Evolutionary conservation across 2,888 invertebrate species (phyloP), one percentile per base, ranked within the genome.

Genomic region (Loripinus fragilis): DNA sequence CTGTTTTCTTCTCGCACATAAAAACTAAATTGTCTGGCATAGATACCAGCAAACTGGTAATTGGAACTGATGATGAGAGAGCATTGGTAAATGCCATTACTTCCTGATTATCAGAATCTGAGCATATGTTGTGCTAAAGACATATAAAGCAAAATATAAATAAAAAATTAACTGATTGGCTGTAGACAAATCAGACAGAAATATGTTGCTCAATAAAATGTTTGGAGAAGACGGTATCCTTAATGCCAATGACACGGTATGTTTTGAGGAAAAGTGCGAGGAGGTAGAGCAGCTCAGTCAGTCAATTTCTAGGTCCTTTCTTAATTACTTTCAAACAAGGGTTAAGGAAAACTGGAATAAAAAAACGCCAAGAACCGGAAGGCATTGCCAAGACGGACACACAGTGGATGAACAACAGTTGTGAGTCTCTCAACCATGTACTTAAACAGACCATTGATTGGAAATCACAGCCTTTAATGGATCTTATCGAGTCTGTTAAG

Each of bases 11-110:
- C 48, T 48, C 76, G 20, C 78, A 83, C 33, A 42, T 80, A 0
- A 76, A 35, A 52, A 66, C 48, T 0, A 83, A 74, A 67, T 23
- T 78, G n/a, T 28, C 45, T 23, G 52, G 52, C 7, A 41, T 30
- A 0, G 48, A 55, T 48, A 23, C 52, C 0, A 23, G n/a, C 17
- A 74, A 70, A 66, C 42, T 79, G 5, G 74, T 79, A 10, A 74
- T 82, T 12, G 76, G 74, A 7, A 65, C 73, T 41, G 79, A 79
- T n/a, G 66, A 77, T n/a, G 79, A 84, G 64, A 41, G 60, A 30
- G 71, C 77, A 20, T 15, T 76, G 48, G 74, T 84, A 8, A 79
- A 77, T 42, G 72, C 79, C 10, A 75, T 77, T 25, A 41, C 38
- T 28, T 8, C 41, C 7, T 28, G 38, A 45, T 73, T 83, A 20